Base-by-base conservation (phyloP, 2,888 invertebrate genomes). In the Acleris sparsana region DNA sequence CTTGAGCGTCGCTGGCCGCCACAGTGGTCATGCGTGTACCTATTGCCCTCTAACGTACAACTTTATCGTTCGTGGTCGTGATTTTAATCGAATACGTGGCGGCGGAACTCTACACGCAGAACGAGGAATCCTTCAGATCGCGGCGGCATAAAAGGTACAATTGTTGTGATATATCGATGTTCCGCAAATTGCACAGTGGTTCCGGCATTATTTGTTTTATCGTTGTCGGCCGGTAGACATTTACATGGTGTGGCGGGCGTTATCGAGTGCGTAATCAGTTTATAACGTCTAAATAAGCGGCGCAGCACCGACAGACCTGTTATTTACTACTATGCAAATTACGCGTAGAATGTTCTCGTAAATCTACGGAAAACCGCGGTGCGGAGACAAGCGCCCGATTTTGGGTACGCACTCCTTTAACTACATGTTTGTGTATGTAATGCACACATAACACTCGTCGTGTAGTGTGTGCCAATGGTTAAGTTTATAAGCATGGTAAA, bases 201-300 rank as follows among this genome's bases (percentile, higher is more conserved):
- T 66, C 57, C 66, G 39, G 66, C 56, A 57, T 62, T 66, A 66
- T 62, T 66, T 74, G 72, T 78, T 78, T 78, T 77, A 75, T 78
- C 78, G 76, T 75, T 70, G 74, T 75, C 73, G 76, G 74, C 74
- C 74, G 69, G 75, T 76, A 79, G 80, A 80, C 79, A 84, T 85
- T 86, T 86, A 83, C 80, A 84, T 84, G 70, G 65, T 66, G 79
- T 79, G 74, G 77, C 75, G 76, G 76, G 78, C 77, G 81, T 84
- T 88, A 88, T 87, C 87, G 80, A 80, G 79, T 79, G 77, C 80
- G 81, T 86, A 84, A 87, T 88, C 86, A 85, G 84, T 84, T 83
- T 84, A 86, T 83, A 85, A 85, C 84, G 84, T 85, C 86, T 87
- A 85, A 87, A 87, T 88, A 87, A 85, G 80, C 83, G 81, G 79